Evolutionary conservation across 2,888 invertebrate genomes (phyloP), one percentile per base, ranked within the genome.

Genomic region (Nomada fucata): DNA sequence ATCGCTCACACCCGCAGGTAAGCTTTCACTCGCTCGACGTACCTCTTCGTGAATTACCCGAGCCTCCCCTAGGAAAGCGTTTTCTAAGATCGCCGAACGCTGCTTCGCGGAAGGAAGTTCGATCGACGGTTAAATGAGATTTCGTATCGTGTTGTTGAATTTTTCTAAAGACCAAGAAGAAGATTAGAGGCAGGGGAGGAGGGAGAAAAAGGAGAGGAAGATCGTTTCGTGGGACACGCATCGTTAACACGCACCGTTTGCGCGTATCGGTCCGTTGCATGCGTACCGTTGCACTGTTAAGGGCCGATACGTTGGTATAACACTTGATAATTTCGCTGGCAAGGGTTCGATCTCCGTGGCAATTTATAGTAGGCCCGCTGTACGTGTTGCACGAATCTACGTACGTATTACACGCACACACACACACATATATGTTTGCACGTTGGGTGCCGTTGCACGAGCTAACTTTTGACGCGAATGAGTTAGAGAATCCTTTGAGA

Each of bases 1-100:
- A 96, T 98, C 84, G 97, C 97, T 68, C 97, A 97, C 92, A 97
- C 97, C 36, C 95, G 96, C 87, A 92, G 94, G 93, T 94, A 87
- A 93, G 92, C 23, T 57, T 57, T 71, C 36, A 60, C 23, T 65
- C 42, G 47, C 15, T n/a, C 50, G 61, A 63, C 29, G 67, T 44
- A 29, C 47, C 36, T 74, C 47, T 50, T 60, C 42, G 18, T 23
- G 50, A 61, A 44, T 79, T 70, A 36, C 47, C 42, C 18, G 47
- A 47, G 53, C 64, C 60, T 69, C 59, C 79, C 64, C 52, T 52
- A 57, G 73, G 60, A 61, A 44, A 7, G 36, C 36, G 36, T 36
- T 36, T 36, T 36, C 36, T 7, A 36, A 36, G 36, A 36, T 36
- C 36, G 36, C 36, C 7, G 36, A 36, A 36, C 5, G 36, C 36